phyloP scores from a whole-genome alignment of 2,888 invertebrate species.

The Malthinus seriepunctatus region DNA sequence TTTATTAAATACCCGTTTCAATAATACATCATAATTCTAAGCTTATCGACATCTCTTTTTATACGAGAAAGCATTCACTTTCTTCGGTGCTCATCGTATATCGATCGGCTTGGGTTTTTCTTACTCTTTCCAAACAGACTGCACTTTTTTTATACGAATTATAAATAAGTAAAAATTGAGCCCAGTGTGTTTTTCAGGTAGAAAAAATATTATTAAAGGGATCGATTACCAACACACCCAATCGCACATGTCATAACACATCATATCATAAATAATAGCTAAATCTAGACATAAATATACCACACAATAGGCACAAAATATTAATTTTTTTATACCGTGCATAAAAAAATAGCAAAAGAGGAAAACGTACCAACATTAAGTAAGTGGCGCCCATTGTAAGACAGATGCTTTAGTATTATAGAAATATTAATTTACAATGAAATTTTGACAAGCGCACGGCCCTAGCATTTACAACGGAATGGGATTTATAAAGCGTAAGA shows the following conservation, averaged over 20 bases:
- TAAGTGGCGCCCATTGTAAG: constrained; percentile 3
- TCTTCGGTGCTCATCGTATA: no score
- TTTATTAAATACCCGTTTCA: neutral
- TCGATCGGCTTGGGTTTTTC: no score
- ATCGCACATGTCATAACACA: constrained; percentile 35
- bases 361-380: constrained; percentile 7
- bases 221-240: constrained; percentile 21
- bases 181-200: constrained; percentile 9
- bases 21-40: neutral
- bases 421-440: constrained; percentile 14
- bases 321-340: neutral
- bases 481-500: constrained; percentile 36
- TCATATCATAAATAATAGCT: constrained; percentile 32
- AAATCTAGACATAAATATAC: constrained; percentile 8
- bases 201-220: constrained; percentile 12
- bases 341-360: neutral
- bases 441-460: neutral
- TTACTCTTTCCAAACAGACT: no score
- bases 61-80: no score
- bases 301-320: constrained; percentile 6
- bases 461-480: constrained; percentile 45
- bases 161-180: no score
- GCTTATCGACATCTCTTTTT: no score
- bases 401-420: neutral
- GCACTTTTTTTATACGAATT: no score